A percentile compares a stretch with the other conserved stretches of the same genome.
These are phyloP conservation scores for Sesia apiformis DNA, from an alignment of 2,888 invertebrate species.

Conservation along the genomic window DNA sequence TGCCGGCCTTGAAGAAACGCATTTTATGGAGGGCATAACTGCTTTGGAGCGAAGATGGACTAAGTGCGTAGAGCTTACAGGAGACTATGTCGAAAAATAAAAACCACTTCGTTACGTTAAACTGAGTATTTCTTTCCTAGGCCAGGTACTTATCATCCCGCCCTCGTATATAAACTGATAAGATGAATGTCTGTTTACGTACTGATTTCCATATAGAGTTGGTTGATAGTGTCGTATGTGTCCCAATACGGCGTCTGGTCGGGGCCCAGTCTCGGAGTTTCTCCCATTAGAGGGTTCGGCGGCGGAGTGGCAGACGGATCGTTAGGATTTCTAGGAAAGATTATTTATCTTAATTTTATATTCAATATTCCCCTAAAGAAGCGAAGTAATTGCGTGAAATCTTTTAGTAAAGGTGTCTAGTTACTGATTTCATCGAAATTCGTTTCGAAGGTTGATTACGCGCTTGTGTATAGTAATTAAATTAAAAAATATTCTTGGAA, in stretches of 20 bases:
- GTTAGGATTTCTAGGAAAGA: conserved; percentile 78
- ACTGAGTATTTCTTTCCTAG: no score
- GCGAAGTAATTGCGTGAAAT: not conserved
- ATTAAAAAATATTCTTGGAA: no score
- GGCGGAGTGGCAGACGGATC: conserved; percentile 69
- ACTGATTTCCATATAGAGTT: conserved; percentile 89
- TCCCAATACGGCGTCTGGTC: conserved; percentile 87
- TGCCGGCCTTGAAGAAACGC: no score
- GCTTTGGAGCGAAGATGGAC: no score
- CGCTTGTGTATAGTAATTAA: no score
- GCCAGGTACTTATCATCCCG: no score
- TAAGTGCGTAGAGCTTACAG: no score
- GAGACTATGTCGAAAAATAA: no score
- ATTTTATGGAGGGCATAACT: no score
- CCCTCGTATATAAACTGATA: no score
- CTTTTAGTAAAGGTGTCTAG: not conserved
- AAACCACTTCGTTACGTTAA: no score
- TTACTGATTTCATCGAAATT: not conserved
- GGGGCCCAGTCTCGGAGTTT: conserved; percentile 48
- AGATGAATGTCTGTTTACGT: conserved; percentile 27
- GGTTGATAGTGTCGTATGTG: conserved; percentile 92
- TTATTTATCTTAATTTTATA: not conserved
- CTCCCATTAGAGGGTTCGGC: conserved; percentile 65
- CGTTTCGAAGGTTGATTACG: not conserved
- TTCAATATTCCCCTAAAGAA: not conserved